phyloP scores from a whole-genome alignment of 2,797 vertebrate species.

The Karalla daura region DNA sequence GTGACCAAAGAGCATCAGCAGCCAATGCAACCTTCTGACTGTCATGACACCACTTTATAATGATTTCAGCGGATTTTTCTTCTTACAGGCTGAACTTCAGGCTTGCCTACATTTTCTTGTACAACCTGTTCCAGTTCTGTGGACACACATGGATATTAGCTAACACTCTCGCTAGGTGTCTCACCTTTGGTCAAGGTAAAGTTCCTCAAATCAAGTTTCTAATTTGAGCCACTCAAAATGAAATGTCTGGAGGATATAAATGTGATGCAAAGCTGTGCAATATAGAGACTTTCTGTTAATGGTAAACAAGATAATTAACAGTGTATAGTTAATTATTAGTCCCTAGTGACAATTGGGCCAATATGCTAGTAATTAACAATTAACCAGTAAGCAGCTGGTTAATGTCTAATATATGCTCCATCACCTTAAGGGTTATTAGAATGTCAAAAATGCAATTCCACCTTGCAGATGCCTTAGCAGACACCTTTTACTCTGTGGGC shows the following conservation, averaged over 20 bases:
- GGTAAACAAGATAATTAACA: too few species aligned
- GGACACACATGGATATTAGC: constrained; percentile 96
- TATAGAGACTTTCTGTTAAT: too few species aligned
- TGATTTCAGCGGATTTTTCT: neutral
- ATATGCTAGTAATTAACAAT: too few species aligned
- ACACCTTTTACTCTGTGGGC: constrained; percentile 94
- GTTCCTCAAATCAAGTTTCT: neutral
- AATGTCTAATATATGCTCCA: too few species aligned
- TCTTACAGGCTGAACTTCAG: constrained; percentile 83
- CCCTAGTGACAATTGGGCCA: too few species aligned
- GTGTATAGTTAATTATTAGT: too few species aligned
- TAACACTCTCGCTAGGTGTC: constrained; percentile 91
- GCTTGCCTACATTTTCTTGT: constrained; percentile 86
- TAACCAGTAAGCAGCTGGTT: too few species aligned
- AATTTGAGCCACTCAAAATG: neutral
- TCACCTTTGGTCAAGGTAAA: constrained; percentile 93
- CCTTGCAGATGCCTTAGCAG: constrained; percentile 88
- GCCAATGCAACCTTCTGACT: too few species aligned
- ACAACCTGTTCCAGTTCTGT: constrained; percentile 95
- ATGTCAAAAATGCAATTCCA: rapidly evolving
- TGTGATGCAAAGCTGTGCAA: neutral
- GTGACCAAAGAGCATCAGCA: too few species aligned
- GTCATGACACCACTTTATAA: too few species aligned
- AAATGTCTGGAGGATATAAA: neutral
- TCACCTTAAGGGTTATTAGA: too few species aligned